Base-by-base conservation (phyloP, 2,113 vertebrate species). In the Oryzias celebensis region DNA sequence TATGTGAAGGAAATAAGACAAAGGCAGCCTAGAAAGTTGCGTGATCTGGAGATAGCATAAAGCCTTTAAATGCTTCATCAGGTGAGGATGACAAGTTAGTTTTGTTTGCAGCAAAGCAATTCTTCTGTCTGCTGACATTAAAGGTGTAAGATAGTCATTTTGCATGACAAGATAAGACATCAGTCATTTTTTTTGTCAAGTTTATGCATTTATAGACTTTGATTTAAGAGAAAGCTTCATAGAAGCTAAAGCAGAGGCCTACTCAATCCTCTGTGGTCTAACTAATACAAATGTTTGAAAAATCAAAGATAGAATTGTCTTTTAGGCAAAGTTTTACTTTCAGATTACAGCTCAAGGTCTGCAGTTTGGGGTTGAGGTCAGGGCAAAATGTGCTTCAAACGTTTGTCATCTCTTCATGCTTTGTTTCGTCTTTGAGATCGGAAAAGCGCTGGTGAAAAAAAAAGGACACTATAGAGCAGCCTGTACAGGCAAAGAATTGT, bases 371-470 rank as follows among this genome's bases (percentile, higher is more conserved):
- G 10, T n/a, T 28, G 22, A 48, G 3, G 62, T 59, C 46, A 65
- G 47, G 6, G 20, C 52, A 44, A 61, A 72, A 71, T 3, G 7
- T 17, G 3, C 18, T 12, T 18, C 15, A 41, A 62, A 23, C 6
- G 28, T n/a, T 12, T 58, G 66, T 70, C 50, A 49, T 52, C 13
- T 58, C 26, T 14, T 10, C 2, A 22, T 15, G 7, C 10, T 28
- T 61, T 77, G 78, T 81, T 82, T 78, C 69, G 77, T 81, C 76
- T 78, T 44, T 59, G 31, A 66, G 45, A 43, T 77, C 53, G 68
- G 36, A 68, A 14, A 45, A 49, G 0, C 20, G 44, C 42, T 10
- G 7, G n/a, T n/a, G 53, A 31, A 28, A 46, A 15, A 51, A 66
- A 68, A 58, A 58, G 65, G 58, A 62, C 68, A 58, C 49, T 62